Base-by-base conservation (phyloP, 2,888 invertebrate genomes). In the Agrochola lychnidis region DNA sequence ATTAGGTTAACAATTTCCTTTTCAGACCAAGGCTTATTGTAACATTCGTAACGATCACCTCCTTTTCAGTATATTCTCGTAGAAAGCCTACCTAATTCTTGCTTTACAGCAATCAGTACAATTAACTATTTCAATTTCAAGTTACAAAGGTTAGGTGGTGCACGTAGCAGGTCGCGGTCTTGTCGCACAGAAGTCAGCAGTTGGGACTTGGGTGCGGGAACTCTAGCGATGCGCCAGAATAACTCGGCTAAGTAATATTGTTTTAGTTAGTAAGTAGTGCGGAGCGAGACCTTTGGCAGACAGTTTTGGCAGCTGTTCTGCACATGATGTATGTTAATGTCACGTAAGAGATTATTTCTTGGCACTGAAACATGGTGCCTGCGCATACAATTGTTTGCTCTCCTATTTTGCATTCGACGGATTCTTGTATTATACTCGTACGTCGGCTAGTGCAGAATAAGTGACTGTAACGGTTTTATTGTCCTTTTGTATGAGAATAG, bases 301-400 rank as follows among this genome's bases (percentile, higher is more conserved):
- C 93, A 93, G 92, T 94, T 95, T 95, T 96, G 95, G 96, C 96
- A 95, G 92, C 93, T 93, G 92, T 89, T 92, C 90, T 85, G 88
- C 91, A 88, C 92, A 94, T 95, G 96, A 96, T 95, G 94, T 95
- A 96, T 96, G 95, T 94, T 95, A 95, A 94, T 95, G 95, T 96
- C 95, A 94, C 92, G 90, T 94, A 93, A 93, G 94, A 96, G 95
- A 96, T 96, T 96, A 96, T 95, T 94, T 94, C 95, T 96, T 96
- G 96, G 96, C 96, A 95, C 92, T 90, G 92, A 91, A 90, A 93
- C 93, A 91, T 90, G 92, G 83, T 79, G 85, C 73, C 78, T 79
- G 75, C 66, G 83, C 91, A 91, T 92, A 92, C 92, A 90, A 94
- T 94, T 93, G 94, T 94, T 94, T 94, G 92, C 92, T 92, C 91